phyloP scores from a whole-genome alignment of 2,113 vertebrate genomes.

The Rhadina sibilatrix region DNA sequence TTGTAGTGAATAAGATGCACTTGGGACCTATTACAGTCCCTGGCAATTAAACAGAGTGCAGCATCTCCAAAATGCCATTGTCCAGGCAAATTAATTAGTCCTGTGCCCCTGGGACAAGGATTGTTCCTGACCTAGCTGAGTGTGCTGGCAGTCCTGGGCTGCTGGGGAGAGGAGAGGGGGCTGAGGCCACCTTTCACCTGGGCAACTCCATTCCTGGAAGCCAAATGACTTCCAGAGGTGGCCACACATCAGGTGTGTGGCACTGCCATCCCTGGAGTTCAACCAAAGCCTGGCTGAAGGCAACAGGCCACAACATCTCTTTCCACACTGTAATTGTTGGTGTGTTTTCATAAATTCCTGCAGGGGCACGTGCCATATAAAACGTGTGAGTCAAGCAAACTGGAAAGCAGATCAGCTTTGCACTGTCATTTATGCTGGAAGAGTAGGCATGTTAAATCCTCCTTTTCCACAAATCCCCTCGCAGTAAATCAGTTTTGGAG shows the following conservation, averaged over 20 bases:
- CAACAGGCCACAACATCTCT: background rate
- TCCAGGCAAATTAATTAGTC: background rate
- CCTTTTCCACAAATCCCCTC: background rate
- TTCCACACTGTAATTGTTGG: background rate
- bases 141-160: background rate
- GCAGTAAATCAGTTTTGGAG: slow-evolving; percentile 19
- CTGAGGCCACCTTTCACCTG: background rate
- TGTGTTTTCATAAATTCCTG: background rate
- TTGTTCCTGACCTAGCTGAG: background rate
- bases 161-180: background rate
- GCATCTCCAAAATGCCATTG: background rate
- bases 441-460: background rate
- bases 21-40: background rate
- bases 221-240: background rate
- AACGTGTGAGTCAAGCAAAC: background rate
- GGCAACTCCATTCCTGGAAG: background rate
- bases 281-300: background rate
- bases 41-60: background rate
- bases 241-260: background rate
- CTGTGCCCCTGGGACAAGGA: background rate
- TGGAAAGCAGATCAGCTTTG: slow-evolving; percentile 2
- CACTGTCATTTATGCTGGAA: background rate
- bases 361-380: background rate
- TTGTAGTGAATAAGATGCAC: background rate
- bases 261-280: background rate